These are phyloP conservation scores for Xiphophorus maculatus DNA, from an alignment of 2,113 vertebrate species.

Conservation along the genomic window DNA sequence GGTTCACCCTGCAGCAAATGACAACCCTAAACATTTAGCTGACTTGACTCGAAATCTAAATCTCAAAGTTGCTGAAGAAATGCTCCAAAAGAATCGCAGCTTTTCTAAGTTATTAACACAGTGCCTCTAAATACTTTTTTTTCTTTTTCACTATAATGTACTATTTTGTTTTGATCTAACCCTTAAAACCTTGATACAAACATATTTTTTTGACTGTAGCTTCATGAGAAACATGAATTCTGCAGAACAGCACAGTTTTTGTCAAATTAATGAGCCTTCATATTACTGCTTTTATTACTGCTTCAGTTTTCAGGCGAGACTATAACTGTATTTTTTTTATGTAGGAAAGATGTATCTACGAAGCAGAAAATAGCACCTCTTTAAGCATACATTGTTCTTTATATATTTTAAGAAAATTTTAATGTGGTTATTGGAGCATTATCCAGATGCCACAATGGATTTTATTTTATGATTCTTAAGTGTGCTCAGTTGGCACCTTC, in stretches of 20 bases:
- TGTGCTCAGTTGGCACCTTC: slow-evolving; percentile 5
- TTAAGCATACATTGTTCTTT: not conserved
- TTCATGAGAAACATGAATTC: not conserved
- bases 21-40: no score
- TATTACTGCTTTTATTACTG: slow-evolving; percentile 15
- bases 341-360: not conserved
- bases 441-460: not conserved
- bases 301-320: slow-evolving; percentile 29
- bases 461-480: not conserved
- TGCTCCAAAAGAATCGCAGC: no score
- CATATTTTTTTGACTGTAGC: not conserved
- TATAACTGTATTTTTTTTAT: not conserved
- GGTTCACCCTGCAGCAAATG: no score
- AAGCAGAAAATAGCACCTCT: not conserved
- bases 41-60: no score
- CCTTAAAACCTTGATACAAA: not conserved
- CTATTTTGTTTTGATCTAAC: not conserved
- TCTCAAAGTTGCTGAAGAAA: not conserved
- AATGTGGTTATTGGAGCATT: slow-evolving; percentile 6
- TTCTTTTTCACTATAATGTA: not conserved
- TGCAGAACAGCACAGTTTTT: no score
- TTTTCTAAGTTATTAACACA: no score
- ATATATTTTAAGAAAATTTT: not conserved
- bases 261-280: no score
- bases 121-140: not conserved